Evolutionary conservation across 2,888 invertebrate genomes (phyloP).

Genomic region (Hydropsyche betteni): DNA sequence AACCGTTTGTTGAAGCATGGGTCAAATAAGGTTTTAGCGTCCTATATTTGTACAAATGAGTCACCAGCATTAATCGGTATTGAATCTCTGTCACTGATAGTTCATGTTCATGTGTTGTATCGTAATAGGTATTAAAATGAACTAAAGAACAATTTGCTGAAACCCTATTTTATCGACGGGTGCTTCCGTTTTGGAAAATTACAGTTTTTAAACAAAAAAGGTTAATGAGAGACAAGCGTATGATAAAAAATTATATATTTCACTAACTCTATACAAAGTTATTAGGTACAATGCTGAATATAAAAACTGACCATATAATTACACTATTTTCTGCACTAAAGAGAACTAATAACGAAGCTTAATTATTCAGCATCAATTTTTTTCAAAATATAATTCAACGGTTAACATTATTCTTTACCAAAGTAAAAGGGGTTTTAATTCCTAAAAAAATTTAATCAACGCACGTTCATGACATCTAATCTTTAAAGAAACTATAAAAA

Average conservation of each 20-base stretch:
- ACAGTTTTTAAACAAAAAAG: too few species aligned
- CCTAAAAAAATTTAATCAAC: not conserved
- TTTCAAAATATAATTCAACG: constrained; percentile 8
- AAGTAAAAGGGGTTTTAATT: not conserved
- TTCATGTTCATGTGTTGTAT: too few species aligned
- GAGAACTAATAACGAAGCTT: constrained; percentile 44
- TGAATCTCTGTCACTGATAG: too few species aligned
- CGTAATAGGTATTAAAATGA: too few species aligned
- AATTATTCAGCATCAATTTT: constrained; percentile 43
- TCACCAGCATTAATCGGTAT: too few species aligned
- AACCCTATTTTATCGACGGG: too few species aligned
- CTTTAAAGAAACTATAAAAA: not conserved
- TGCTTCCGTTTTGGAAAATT: too few species aligned
- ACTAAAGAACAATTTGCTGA: too few species aligned
- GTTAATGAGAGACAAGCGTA: constrained; percentile 23
- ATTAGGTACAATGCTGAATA: constrained; percentile 51
- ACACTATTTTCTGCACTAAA: constrained; percentile 48
- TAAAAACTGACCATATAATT: constrained; percentile 50
- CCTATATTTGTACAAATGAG: too few species aligned
- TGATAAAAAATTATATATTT: constrained; percentile 52
- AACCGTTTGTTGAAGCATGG: too few species aligned
- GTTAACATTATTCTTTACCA: constrained; percentile 7
- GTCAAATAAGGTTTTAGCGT: too few species aligned
- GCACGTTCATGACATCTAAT: not conserved
- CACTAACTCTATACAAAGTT: constrained; percentile 51